phyloP scores from a whole-genome alignment of 2,797 vertebrate genomes.

The Heteromormyrus szaboi region DNA sequence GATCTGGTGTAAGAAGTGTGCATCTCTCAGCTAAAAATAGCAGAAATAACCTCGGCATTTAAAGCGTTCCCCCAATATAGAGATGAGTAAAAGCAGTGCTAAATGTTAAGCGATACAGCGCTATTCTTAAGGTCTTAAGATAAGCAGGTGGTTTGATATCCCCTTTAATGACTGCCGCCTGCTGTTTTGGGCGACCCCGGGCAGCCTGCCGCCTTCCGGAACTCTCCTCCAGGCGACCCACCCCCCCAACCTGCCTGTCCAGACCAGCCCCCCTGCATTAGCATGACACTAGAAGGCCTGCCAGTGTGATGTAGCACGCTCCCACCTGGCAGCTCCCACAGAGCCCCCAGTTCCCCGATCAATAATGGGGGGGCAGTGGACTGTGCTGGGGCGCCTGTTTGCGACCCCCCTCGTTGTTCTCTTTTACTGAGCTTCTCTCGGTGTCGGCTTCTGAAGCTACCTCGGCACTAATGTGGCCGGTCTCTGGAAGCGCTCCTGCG shows the following conservation, averaged over 20 bases:
- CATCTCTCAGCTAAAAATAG: background rate
- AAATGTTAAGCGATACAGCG: background rate
- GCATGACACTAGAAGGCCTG: conserved; percentile 43
- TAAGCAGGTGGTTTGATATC: conserved; percentile 6
- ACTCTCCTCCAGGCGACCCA: background rate
- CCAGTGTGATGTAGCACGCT: conserved; percentile 45
- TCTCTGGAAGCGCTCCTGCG: background rate
- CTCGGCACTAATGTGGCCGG: background rate
- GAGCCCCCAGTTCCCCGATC: conserved; percentile 46
- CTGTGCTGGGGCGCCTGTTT: conserved; percentile 31
- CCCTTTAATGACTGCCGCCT: background rate
- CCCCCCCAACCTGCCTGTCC: conserved; percentile 24
- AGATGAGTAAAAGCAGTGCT: background rate
- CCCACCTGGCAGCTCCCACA: conserved; percentile 38
- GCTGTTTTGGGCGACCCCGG: background rate
- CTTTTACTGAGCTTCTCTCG: too few relatives aligned
- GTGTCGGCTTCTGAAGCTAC: background rate
- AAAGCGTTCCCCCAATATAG: background rate
- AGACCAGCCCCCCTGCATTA: conserved; percentile 36
- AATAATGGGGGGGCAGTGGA: conserved; percentile 38
- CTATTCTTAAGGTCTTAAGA: background rate
- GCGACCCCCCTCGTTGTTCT: background rate
- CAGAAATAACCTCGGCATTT: background rate
- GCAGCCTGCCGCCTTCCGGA: background rate
- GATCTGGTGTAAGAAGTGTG: background rate